Percentiles rank a stretch among this genome's conserved stretches.
These are phyloP conservation scores for Lemur catta DNA, from an alignment of 2,797 vertebrate species.

Conservation along the genomic window DNA sequence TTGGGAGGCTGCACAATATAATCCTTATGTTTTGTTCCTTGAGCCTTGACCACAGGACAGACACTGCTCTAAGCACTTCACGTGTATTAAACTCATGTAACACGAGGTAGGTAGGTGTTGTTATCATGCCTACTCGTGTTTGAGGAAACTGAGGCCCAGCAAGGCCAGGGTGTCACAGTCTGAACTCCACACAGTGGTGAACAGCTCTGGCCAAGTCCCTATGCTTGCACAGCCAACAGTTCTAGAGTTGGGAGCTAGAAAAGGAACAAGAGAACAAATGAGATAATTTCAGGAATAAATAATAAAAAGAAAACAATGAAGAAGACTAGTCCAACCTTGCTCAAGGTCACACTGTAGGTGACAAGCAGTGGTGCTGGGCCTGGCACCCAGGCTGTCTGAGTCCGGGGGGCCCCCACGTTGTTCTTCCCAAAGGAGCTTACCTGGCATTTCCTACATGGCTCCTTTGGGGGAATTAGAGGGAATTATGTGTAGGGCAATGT, in stretches of 20 bases:
- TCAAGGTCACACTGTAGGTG: not conserved
- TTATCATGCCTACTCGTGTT: not conserved
- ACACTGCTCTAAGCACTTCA: not conserved
- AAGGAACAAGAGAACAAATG: not conserved
- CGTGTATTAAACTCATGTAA: not conserved
- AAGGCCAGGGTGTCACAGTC: not conserved
- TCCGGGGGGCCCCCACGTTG: not conserved
- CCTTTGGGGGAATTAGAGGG: not conserved
- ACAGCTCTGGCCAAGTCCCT: not conserved
- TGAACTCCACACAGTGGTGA: not conserved
- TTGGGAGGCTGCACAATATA: not conserved
- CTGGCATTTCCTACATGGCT: not conserved
- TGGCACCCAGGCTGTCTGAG: not conserved
- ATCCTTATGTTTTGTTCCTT: not conserved
- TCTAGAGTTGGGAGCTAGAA: not conserved
- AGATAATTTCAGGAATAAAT: not conserved
- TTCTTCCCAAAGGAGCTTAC: not conserved
- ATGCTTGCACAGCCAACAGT: rapidly evolving
- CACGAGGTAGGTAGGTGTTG: too few species aligned
- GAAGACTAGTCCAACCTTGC: not conserved
- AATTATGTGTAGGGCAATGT: not conserved
- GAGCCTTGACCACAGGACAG: not conserved
- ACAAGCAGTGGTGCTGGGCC: not conserved
- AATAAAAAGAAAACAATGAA: not conserved
- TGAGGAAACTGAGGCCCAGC: not conserved